phyloP scores from a whole-genome alignment of 2,888 invertebrate species.

The Dynastes hyllus region DNA sequence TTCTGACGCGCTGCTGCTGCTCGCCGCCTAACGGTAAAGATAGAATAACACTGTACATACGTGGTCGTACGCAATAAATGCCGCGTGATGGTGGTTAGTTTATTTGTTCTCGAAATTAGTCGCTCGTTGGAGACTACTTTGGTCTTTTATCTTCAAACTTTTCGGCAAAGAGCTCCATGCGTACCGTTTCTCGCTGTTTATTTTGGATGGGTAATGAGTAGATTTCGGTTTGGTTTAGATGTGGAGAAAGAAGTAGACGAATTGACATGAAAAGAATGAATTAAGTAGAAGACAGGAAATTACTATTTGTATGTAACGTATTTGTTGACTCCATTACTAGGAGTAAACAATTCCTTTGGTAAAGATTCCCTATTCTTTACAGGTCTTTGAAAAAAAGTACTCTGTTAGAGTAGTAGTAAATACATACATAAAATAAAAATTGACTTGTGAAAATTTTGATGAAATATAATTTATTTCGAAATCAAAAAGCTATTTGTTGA shows the following conservation, averaged over 20 bases:
- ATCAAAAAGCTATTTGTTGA: too few species aligned
- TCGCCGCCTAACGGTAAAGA: neutral
- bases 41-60: neutral
- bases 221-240: slow-evolving; percentile 5
- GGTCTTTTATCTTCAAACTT: slow-evolving; percentile 36
- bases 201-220: slow-evolving; percentile 27
- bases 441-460: too few species aligned
- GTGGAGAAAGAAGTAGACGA: neutral
- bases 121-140: slow-evolving; percentile 56
- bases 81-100: slow-evolving; percentile 56
- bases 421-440: too few species aligned
- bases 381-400: too few species aligned
- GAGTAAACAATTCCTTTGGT: too few species aligned
- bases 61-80: slow-evolving; percentile 60
- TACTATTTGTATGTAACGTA: neutral
- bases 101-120: slow-evolving; percentile 67
- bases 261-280: neutral
- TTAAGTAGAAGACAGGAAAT: slow-evolving; percentile 1
- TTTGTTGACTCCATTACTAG: too few species aligned
- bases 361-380: too few species aligned
- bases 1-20: slow-evolving; percentile 24
- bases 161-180: slow-evolving; percentile 10
- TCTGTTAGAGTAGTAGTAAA: too few species aligned
- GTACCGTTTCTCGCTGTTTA: slow-evolving; percentile 1
- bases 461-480: too few species aligned